phyloP scores from a whole-genome alignment of 2,113 vertebrate genomes.

The Chitala chitala region DNA sequence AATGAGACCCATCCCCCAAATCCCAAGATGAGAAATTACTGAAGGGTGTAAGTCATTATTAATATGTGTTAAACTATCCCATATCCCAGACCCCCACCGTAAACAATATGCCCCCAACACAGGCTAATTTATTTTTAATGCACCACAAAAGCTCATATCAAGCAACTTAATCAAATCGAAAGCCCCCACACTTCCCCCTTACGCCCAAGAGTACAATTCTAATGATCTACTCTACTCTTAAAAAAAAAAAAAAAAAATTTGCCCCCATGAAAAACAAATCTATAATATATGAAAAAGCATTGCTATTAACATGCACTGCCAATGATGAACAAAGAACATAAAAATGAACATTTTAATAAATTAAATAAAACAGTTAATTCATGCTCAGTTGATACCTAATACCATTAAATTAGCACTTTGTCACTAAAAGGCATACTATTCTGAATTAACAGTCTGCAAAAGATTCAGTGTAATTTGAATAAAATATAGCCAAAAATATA shows the following conservation, averaged over 20 bases:
- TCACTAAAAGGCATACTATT: too few species aligned
- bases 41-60: background rate
- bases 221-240: background rate
- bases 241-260: background rate
- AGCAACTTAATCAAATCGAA: conserved; percentile 1
- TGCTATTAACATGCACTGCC: background rate
- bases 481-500: too few species aligned
- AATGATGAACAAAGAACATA: too few species aligned
- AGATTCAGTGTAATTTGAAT: too few species aligned
- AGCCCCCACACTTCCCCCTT: background rate
- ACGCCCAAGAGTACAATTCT: background rate
- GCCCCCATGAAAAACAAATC: background rate
- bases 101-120: background rate
- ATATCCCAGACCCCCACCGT: background rate
- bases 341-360: background rate
- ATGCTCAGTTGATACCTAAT: too few species aligned
- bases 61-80: conserved; percentile 8
- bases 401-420: background rate
- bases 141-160: background rate
- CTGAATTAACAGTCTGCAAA: too few species aligned
- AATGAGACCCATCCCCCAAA: background rate
- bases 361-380: too few species aligned
- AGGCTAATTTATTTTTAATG: conserved; percentile 9
- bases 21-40: background rate
- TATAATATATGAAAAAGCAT: background rate